phyloP scores from a whole-genome alignment of 2,797 vertebrate species.

The Spondyliosoma cantharus region DNA sequence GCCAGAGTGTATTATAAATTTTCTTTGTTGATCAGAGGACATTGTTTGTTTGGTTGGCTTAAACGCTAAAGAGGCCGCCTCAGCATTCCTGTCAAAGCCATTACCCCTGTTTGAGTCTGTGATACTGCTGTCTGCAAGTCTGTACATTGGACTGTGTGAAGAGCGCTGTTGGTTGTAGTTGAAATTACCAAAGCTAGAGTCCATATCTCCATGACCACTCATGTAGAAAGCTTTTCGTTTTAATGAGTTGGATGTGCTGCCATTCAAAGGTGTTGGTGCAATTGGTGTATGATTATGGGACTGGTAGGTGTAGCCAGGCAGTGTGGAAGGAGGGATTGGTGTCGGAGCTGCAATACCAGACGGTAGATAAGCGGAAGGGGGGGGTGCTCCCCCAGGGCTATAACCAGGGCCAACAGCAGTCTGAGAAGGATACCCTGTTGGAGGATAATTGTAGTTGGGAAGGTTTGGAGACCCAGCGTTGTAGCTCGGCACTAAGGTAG shows the following conservation, averaged over 20 bases:
- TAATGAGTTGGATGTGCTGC: slow-evolving; percentile 95
- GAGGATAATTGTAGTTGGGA: slow-evolving; percentile 95
- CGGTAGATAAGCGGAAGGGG: slow-evolving; percentile 95
- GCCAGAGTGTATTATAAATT: slow-evolving; percentile 93
- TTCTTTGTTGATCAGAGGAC: slow-evolving; percentile 95
- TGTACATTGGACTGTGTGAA: slow-evolving; percentile 98
- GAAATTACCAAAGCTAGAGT: slow-evolving; percentile 96
- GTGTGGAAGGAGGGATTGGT: slow-evolving; percentile 93
- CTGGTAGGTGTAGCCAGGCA: slow-evolving; percentile 97
- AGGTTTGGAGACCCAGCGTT: slow-evolving; percentile 95
- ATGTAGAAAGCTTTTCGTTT: slow-evolving; percentile 99
- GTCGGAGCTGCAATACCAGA: slow-evolving; percentile 98
- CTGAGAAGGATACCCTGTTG: slow-evolving; percentile 95
- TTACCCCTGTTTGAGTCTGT: slow-evolving; percentile 94
- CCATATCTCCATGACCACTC: slow-evolving; percentile 98
- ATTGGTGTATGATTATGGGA: slow-evolving; percentile 94
- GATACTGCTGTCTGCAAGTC: slow-evolving; percentile 94
- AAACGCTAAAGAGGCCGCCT: slow-evolving; percentile 94
- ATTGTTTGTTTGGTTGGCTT: slow-evolving; percentile 96
- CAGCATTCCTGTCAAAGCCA: slow-evolving; percentile 95
- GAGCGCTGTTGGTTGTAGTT: slow-evolving; percentile 98
- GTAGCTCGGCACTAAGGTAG: slow-evolving; percentile 94
- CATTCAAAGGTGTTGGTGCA: slow-evolving; percentile 93
- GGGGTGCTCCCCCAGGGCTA: slow-evolving; percentile 94
- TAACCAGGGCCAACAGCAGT: slow-evolving; percentile 93